A percentile compares a stretch with the other conserved stretches of the same genome.
Evolutionary conservation across 2,888 invertebrate genomes (phyloP).

Genomic region (Druceiella hillmani): DNA sequence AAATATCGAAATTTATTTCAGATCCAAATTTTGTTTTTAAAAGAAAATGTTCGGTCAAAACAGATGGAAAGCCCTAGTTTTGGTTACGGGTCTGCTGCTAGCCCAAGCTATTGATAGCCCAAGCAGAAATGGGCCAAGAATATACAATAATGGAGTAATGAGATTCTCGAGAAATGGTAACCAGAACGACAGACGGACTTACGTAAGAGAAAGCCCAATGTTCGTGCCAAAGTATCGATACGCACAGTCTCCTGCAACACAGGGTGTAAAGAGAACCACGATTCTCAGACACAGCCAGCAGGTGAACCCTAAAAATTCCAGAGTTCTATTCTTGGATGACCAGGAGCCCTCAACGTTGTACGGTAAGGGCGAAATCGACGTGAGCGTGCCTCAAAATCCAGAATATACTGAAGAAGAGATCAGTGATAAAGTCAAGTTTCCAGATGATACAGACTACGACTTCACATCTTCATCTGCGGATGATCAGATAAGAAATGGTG

Average conservation of each 20-base stretch:
- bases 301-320: conserved; percentile 30
- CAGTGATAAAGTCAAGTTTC: conserved; percentile 42
- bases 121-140: conserved; percentile 39
- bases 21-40: no score
- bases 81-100: conserved; percentile 35
- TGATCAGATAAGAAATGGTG: conserved; percentile 26
- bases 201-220: conserved; percentile 32
- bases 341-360: conserved; percentile 36
- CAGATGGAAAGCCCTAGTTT: conserved; percentile 47
- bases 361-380: conserved; percentile 42
- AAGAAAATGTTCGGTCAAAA: conserved; percentile 48
- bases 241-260: no score
- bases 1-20: no score
- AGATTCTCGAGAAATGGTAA: conserved; percentile 7
- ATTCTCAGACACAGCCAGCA: conserved; percentile 31
- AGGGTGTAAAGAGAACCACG: conserved; percentile 7
- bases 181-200: conserved; percentile 5
- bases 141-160: conserved; percentile 30
- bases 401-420: conserved; percentile 29
- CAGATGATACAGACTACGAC: conserved; percentile 44
- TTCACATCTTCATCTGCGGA: conserved; percentile 35
- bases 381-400: conserved; percentile 25
- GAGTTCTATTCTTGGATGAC: conserved; percentile 41
- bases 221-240: conserved; percentile 33
- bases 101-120: conserved; percentile 34